Evolutionary conservation across 2,113 vertebrate species (phyloP).

Genomic region (Hemiscyllium ocellatum): DNA sequence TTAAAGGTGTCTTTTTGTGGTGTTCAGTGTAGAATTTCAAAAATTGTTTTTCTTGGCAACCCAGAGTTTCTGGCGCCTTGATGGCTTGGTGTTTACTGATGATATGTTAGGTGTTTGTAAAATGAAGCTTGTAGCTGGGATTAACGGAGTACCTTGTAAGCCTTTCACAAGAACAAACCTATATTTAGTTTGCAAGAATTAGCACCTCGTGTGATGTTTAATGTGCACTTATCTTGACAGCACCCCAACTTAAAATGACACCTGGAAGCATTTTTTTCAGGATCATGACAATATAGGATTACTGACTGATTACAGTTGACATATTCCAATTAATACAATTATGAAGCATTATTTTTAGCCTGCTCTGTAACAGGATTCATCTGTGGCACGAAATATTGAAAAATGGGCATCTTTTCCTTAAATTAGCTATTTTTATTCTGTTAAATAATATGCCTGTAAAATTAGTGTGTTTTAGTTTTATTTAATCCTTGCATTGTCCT

Average conservation of each 20-base stretch:
- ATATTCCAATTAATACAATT: background rate
- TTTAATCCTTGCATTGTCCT: background rate
- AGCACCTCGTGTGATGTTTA: background rate
- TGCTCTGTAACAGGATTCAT: background rate
- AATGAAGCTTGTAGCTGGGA: background rate
- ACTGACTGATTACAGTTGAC: background rate
- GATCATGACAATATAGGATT: background rate
- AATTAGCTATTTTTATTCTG: no score
- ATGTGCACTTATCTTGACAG: background rate
- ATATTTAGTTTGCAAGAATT: background rate
- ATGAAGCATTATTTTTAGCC: background rate
- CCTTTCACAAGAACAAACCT: background rate
- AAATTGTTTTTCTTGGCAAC: background rate
- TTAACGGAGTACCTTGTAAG: background rate
- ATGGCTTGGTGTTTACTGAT: background rate
- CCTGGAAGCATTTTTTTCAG: background rate
- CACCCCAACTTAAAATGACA: background rate
- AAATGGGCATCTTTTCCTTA: background rate
- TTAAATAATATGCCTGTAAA: background rate
- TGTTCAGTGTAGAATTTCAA: background rate
- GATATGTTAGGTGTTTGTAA: background rate
- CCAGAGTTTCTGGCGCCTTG: background rate
- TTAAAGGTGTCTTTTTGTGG: background rate
- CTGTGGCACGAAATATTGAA: background rate
- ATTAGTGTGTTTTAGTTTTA: background rate